Evolutionary conservation across 2,113 vertebrate genomes (phyloP), one percentile per base, ranked within the genome.

Genomic region (Trinectes maculatus): DNA sequence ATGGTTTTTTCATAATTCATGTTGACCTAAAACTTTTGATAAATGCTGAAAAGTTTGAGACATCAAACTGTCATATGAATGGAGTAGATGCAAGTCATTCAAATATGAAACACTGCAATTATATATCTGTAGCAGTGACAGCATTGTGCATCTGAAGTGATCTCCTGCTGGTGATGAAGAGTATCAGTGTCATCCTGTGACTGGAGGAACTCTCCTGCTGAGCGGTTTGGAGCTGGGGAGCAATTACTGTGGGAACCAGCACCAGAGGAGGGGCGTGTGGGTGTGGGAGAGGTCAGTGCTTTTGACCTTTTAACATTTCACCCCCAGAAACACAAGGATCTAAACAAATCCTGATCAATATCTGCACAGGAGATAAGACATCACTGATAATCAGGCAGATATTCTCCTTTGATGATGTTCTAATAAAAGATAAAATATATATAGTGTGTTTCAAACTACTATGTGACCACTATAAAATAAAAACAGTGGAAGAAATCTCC

Each of bases 211-310:
- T 34, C 24, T 31, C 10, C 6, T 33, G 51, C 25, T 36, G 37
- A 0, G 1, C 62, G 69, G 22, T 34, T 39, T 63, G 25, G 53
- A 42, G 26, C 7, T 39, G 19, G 6, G 37, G 28, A 61, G 25
- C 19, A 19, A 54, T 36, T 29, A 33, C 28, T 49, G 58, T 70
- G 71, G 49, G 62, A 72, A 73, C 71, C 42, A 52, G 0, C 18
- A 66, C 48, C 28, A 43, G 36, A 29, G 18, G 58, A 39, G 8
- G 12, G 16, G 0, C 60, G 67, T 37, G 77, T 71, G 72, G 54
- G 65, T 74, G 82, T 67, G 65, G 28, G 71, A 78, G 62, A 61
- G 67, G 47, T 65, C 71, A 43, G 19, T 25, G 57, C 24, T 39
- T 62, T 22, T 31, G 40, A 76, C 58, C n/a, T 42, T 39, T 22